Evolutionary conservation across 2,797 vertebrate genomes (phyloP), one percentile per base, ranked within the genome.

Genomic region (Gymnothorax javanicus): DNA sequence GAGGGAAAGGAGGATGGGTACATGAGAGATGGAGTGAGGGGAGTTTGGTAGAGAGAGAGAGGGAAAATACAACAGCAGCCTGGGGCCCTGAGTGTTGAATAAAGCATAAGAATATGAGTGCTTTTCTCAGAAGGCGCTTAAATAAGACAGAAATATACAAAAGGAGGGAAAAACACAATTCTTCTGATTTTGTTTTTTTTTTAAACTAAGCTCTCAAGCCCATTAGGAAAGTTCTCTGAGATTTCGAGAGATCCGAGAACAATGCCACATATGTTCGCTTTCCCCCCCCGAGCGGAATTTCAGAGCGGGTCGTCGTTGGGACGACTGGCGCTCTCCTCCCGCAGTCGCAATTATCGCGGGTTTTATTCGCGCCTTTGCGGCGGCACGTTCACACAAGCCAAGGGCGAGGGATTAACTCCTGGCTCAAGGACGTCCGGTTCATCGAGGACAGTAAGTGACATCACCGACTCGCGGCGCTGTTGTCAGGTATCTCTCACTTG

Each of bases 381-480:
- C 85, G 85, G 83, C 86, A 64, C 60, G 82, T 88, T 88, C 69
- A 86, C 73, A 67, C 82, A 82, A 85, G 84, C 13, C 77, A 88
- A 89, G 84, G 84, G 84, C 85, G 82, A 77, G 89, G 77, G 85
- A 92, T 90, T 87, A 90, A 86, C 75, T 67, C 50, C 57, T 33
- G 86, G 91, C 92, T 93, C 92, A 95, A 94, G 91, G 91, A 89
- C 93, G 91, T 85, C 73, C 71, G 2, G 3, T 50, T 87, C 90
- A 89, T 89, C n/a, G 33, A 85, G 82, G 77, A 93, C 87, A 86
- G 88, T 93, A 91, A 93, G 87, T 92, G 90, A 93, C 89, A 89
- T 88, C 82, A 90, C 92, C 91, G 92, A 90, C 88, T 87, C 89
- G 88, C 85, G 88, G 84, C 86, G 58, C 75, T 90, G 81, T 85